phyloP scores from a whole-genome alignment of 1,140 invertebrate species.

The Chlorops oryzae region DNA sequence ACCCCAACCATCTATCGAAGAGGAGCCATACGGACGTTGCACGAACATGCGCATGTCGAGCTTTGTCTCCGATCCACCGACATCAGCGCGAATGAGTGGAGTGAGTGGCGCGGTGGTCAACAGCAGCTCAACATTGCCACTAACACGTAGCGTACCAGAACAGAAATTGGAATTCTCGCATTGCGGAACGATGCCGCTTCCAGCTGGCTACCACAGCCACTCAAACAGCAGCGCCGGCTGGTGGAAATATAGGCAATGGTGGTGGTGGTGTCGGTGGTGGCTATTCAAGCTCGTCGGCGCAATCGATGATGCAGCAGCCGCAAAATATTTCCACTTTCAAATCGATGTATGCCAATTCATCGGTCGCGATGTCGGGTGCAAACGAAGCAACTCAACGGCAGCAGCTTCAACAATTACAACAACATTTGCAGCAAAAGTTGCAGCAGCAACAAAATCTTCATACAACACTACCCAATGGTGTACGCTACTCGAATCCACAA shows the following conservation, averaged over 20 bases:
- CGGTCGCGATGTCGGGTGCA: not conserved
- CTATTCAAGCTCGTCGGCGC: not conserved
- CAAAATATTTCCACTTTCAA: no score
- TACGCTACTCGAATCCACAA: constrained; percentile 14
- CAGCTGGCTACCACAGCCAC: constrained; percentile 49
- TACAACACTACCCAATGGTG: constrained; percentile 16
- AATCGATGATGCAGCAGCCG: not conserved
- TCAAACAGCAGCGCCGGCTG: no score
- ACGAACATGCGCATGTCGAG: constrained; percentile 68
- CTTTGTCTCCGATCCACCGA: constrained; percentile 57
- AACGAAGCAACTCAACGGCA: not conserved
- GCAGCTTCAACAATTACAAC: constrained; percentile 48
- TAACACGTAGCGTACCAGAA: constrained; percentile 57
- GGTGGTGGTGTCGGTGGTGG: not conserved
- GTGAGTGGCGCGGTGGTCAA: constrained; percentile 47
- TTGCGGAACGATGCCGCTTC: constrained; percentile 59
- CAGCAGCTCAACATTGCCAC: constrained; percentile 53
- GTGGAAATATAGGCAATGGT: no score
- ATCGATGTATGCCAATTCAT: not conserved
- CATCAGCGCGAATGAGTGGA: constrained; percentile 32
- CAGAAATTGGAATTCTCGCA: constrained; percentile 50
- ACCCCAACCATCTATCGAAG: constrained; percentile 41
- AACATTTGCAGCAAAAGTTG: constrained; percentile 37
- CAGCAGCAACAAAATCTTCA: constrained; percentile 10
- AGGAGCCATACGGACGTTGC: constrained; percentile 59